Evolutionary conservation across 2,797 vertebrate species (phyloP).

Genomic region (Halcyon leucocephala): DNA sequence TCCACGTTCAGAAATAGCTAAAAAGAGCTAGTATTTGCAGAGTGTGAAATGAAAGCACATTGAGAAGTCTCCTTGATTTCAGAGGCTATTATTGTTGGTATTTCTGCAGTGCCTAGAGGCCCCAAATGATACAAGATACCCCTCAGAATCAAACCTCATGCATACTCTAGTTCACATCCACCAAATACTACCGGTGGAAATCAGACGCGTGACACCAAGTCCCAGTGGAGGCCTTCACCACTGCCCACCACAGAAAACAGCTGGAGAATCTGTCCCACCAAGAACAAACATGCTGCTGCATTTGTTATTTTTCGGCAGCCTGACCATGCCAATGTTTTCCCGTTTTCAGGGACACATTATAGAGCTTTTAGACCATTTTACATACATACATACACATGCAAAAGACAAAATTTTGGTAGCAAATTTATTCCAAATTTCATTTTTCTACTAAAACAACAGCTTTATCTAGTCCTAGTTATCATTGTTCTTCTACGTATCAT

Average conservation of each 20-base stretch:
- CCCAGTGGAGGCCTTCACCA: neutral
- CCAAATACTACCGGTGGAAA: neutral
- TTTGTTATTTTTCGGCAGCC: neutral
- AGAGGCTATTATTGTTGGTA: neutral
- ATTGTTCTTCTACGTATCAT: neutral
- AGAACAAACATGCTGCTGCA: neutral
- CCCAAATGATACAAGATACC: neutral
- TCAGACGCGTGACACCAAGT: neutral
- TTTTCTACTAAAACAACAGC: neutral
- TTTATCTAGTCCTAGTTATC: neutral
- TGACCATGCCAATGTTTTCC: neutral
- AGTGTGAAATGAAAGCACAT: neutral
- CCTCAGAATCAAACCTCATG: neutral
- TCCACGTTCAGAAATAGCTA: neutral
- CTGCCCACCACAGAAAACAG: neutral
- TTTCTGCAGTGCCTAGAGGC: neutral
- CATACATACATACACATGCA: rapidly evolving
- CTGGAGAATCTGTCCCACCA: neutral
- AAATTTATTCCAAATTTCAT: neutral
- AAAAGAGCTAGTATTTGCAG: neutral
- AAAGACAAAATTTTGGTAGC: neutral
- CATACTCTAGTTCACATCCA: neutral
- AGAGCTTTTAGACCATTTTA: neutral
- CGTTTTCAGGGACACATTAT: neutral
- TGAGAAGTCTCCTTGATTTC: neutral